Evolutionary conservation across 2,113 vertebrate genomes (phyloP), one percentile per base, ranked within the genome.

Genomic region (Ellobius talpinus): DNA sequence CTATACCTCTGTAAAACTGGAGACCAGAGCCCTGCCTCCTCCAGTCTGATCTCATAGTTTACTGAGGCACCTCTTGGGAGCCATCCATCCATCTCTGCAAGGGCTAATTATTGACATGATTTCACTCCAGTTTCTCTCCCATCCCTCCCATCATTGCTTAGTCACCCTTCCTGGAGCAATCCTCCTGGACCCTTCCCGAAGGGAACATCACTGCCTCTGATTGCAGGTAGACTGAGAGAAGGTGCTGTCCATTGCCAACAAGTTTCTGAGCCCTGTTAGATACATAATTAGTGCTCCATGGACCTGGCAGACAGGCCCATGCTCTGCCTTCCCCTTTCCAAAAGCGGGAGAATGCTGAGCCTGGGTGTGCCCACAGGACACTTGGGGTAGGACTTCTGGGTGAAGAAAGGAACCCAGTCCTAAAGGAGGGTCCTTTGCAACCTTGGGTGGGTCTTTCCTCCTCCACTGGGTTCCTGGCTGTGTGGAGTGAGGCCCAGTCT

Each of bases 321-420:
- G 6, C 11, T 3, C 17, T 1, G 24, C 19, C 1, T 1, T 26
- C 2, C 12, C 50, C 0, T 26, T 29, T 2, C 7, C 8, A 1
- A 0, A 52, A 16, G 2, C 5, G 19, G 2, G 21, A n/a, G 61
- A 17, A 36, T 31, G 39, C 36, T 0, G 6, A 5, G 11, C 24
- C 4, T 2, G 0, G 6, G 0, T 19, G 4, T 19, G 3, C 0
- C 36, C 3, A 47, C 5, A 47, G 29, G 29, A 31, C 36, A 2
- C 55, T 31, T 5, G 26, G 81, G 77, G 91, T 13, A 11, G 94
- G 4, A 70, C 2, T 91, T 77, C 29, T 11, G 19, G 17, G 23
- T 31, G 33, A 3, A 24, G 74, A 76, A 84, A 39, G 19, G 65
- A n/a, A 17, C 68, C 24, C 14, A 73, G 23, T 52, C 52, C n/a